Conservation (phyloP, 2,888 invertebrate genomes). For the Petrophora chlorosata region DNA sequence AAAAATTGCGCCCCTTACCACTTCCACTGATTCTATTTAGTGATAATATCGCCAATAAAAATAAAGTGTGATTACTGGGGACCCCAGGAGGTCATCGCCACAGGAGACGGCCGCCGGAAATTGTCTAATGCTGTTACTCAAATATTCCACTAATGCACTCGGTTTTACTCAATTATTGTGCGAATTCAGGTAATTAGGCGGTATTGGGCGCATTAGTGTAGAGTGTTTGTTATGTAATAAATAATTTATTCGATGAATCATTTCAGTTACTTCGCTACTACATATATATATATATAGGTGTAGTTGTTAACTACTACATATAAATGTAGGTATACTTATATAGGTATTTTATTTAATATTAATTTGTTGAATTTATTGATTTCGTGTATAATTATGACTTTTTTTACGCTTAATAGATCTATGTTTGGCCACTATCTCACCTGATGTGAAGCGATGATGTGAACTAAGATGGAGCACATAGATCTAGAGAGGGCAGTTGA, state of each 20-base stretch:
- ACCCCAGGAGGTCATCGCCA: conserved; percentile 57
- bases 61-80: conserved; percentile 60
- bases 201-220: not conserved
- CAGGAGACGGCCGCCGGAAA: conserved; percentile 58
- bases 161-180: conserved; percentile 36
- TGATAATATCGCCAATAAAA: conserved; percentile 64
- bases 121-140: conserved; percentile 67
- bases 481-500: too few species aligned
- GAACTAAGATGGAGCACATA: too few species aligned
- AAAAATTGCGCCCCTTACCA: conserved; percentile 38
- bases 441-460: too few species aligned
- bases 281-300: too few species aligned
- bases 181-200: conserved; percentile 22
- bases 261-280: too few species aligned
- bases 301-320: too few species aligned
- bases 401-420: too few species aligned
- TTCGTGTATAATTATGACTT: too few species aligned
- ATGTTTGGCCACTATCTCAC: too few species aligned
- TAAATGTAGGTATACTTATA: too few species aligned
- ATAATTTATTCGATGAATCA: not conserved
- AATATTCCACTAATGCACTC: conserved; percentile 49
- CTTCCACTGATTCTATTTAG: conserved; percentile 43
- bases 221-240: not conserved
- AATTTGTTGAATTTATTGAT: too few species aligned
- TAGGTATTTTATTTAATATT: too few species aligned